Evolutionary conservation across 2,888 invertebrate genomes (phyloP).

Genomic region (Oligia fasciuncula): DNA sequence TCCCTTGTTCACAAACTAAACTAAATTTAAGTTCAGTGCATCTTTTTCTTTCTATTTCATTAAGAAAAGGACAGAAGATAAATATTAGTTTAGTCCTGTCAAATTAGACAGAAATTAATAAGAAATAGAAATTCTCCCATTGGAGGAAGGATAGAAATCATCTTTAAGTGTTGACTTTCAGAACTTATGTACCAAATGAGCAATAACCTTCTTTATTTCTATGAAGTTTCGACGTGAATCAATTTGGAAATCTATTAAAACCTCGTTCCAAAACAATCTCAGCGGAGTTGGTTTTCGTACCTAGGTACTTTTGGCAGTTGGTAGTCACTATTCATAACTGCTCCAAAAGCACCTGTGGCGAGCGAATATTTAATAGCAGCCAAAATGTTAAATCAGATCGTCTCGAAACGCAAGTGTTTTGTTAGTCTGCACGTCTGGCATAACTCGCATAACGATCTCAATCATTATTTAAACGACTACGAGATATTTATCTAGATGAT

Average conservation of each 20-base stretch:
- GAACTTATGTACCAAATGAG: not conserved
- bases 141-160: not conserved
- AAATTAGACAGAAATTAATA: too few relatives aligned
- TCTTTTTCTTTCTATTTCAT: too few relatives aligned
- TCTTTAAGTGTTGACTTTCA: not conserved
- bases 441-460: conserved; percentile 15
- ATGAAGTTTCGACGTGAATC: not conserved
- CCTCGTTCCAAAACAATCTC: conserved; percentile 6
- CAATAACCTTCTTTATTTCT: not conserved
- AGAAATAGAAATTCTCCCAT: not conserved
- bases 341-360: conserved; percentile 24
- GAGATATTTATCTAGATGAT: conserved; percentile 31
- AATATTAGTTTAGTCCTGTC: too few relatives aligned
- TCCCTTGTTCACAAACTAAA: too few relatives aligned
- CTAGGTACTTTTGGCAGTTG: conserved; percentile 37
- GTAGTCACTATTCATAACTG: conserved; percentile 38
- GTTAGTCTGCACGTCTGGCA: conserved; percentile 23
- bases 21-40: too few relatives aligned
- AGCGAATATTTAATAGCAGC: conserved; percentile 36
- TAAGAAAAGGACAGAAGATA: too few relatives aligned
- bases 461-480: conserved; percentile 41
- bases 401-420: conserved; percentile 20
- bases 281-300: conserved; percentile 7
- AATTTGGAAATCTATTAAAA: conserved; percentile 5
- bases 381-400: conserved; percentile 54